Evolutionary conservation across 2,797 vertebrate species (phyloP).

Genomic region (Phoeniculus purpureus): DNA sequence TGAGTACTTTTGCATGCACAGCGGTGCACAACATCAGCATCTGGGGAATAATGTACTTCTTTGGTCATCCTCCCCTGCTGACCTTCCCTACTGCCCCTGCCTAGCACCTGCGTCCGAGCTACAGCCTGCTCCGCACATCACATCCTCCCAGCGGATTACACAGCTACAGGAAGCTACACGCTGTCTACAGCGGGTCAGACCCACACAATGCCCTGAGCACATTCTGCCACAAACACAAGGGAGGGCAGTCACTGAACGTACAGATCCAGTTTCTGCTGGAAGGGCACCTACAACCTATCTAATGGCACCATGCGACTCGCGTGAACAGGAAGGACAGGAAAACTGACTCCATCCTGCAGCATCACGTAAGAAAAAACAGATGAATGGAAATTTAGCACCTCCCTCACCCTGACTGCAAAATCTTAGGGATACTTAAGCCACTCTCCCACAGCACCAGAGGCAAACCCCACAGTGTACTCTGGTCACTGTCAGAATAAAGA

Average conservation of each 20-base stretch:
- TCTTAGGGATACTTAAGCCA: not conserved
- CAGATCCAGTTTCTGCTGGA: not conserved
- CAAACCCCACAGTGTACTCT: not conserved
- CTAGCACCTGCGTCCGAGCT: not conserved
- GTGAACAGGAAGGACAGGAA: conserved; percentile 33
- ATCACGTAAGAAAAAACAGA: not conserved
- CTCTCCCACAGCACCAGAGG: not conserved
- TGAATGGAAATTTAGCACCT: conserved; percentile 8
- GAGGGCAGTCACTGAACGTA: not conserved
- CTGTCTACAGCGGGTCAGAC: not conserved
- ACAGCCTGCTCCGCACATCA: fast-evolving
- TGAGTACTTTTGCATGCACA: not conserved
- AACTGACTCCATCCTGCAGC: not conserved
- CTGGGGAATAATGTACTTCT: not conserved
- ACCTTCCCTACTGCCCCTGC: not conserved
- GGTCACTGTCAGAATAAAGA: not conserved
- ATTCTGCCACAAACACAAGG: not conserved
- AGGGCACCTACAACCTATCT: conserved; percentile 1
- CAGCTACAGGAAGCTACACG: not conserved
- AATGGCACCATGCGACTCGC: not conserved
- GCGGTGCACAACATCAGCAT: fast-evolving
- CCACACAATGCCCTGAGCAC: not conserved
- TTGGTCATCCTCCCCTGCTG: not conserved
- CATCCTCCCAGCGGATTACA: not conserved
- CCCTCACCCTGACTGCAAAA: not conserved